Percentiles rank a stretch among this genome's conserved stretches.
Conservation (phyloP, 2,113 vertebrate species). For the Hippocampus mohnikei region DNA sequence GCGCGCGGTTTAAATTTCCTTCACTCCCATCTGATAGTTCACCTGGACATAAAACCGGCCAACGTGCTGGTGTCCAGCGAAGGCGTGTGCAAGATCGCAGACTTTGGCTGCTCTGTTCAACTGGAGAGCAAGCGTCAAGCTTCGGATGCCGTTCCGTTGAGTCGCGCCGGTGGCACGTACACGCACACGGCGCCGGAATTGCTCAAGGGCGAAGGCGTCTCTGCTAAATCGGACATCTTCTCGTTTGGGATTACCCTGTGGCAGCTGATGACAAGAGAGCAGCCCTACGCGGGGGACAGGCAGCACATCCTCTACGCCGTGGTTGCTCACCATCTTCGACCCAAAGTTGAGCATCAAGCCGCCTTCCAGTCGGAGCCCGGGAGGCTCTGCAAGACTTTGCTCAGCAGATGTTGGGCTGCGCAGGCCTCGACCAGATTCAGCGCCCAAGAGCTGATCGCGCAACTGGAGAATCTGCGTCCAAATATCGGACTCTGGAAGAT, state of each 20-base stretch:
- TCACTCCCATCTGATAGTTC: conserved; percentile 79
- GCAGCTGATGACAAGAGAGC: conserved; percentile 80
- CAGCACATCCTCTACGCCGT: conserved; percentile 88
- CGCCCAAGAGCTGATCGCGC: conserved; percentile 66
- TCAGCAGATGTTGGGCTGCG: conserved; percentile 76
- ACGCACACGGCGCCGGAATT: conserved; percentile 91
- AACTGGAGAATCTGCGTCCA: conserved; percentile 58
- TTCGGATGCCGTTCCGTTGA: conserved; percentile 32
- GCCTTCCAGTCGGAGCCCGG: conserved; percentile 40
- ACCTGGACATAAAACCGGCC: conserved; percentile 92
- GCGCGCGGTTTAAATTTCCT: conserved; percentile 79
- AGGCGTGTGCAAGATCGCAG: conserved; percentile 85
- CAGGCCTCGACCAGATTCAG: conserved; percentile 58
- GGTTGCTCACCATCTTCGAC: conserved; percentile 83
- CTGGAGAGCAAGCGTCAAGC: conserved; percentile 57
- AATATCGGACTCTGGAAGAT: not conserved
- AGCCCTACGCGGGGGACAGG: conserved; percentile 82
- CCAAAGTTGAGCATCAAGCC: conserved; percentile 51
- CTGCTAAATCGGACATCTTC: conserved; percentile 83
- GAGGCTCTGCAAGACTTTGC: conserved; percentile 13
- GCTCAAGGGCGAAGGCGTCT: conserved; percentile 78
- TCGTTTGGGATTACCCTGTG: conserved; percentile 89
- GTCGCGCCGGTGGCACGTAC: conserved; percentile 85
- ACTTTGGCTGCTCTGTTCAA: conserved; percentile 90
- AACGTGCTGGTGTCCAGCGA: conserved; percentile 82